A percentile compares a stretch with the other conserved stretches of the same genome.
phyloP scores from a whole-genome alignment of 1,140 invertebrate genomes.

The Diachasma alloeum region DNA sequence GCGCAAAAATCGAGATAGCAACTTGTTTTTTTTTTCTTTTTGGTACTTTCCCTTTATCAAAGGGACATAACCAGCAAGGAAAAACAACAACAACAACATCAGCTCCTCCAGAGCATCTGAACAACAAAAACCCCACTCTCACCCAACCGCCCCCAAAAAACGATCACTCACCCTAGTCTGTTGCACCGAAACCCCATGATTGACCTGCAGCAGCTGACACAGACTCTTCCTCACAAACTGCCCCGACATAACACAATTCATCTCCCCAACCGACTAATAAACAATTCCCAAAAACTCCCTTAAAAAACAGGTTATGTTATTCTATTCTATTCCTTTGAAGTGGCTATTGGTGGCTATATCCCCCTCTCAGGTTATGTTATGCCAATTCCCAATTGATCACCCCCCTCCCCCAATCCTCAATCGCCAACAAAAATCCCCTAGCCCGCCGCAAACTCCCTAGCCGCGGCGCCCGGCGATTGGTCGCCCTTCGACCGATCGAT shows the following conservation, averaged over 20 bases:
- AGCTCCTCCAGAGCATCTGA: too few relatives aligned
- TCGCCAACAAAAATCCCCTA: neutral
- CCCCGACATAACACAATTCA: slow-evolving; percentile 26
- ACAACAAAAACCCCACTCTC: too few relatives aligned
- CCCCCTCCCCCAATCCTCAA: neutral
- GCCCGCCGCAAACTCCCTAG: neutral
- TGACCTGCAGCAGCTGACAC: neutral
- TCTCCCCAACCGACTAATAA: neutral
- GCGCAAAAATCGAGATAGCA: too few relatives aligned
- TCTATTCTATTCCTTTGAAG: too few relatives aligned
- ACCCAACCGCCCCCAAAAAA: neutral
- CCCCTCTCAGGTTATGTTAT: too few relatives aligned
- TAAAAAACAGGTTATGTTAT: neutral
- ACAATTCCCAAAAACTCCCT: neutral
- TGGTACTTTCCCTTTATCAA: too few relatives aligned
- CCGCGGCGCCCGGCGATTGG: neutral
- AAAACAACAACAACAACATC: too few relatives aligned
- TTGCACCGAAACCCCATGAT: slow-evolving; percentile 6
- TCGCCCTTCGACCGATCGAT: neutral
- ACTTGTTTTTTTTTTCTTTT: too few relatives aligned
- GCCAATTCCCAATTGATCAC: too few relatives aligned
- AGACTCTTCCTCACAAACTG: neutral
- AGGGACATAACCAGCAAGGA: too few relatives aligned
- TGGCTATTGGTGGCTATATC: too few relatives aligned
- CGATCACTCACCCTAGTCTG: slow-evolving; percentile 28